Evolutionary conservation across 2,797 vertebrate species (phyloP), one percentile per base, ranked within the genome.

Genomic region (Natrix natrix): DNA sequence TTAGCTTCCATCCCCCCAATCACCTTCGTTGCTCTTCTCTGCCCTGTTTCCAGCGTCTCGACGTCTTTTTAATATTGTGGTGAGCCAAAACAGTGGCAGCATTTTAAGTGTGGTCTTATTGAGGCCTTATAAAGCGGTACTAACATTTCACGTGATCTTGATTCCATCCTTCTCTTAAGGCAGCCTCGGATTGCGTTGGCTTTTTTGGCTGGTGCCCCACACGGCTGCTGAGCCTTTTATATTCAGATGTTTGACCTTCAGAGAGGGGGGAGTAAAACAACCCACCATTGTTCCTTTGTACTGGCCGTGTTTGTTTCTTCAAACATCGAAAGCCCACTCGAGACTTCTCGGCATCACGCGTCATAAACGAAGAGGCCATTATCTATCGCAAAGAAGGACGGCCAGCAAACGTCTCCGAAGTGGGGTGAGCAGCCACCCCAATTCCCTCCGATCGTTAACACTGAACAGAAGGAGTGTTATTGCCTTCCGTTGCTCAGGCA

Each of bases 241-340:
- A 24, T 22, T 24, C 74, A 83, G 74, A 11, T 83, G 74, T 83
- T 43, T 48, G 37, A 20, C 10, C 8, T 83, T 48, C 17, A 83
- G 37, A 11, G n/a, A 48, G 14, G 26, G 26, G 26, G 17, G 69
- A 0, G 1, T 0, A 0, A 8, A n/a, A 20, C 7, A 61, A 3
- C 32, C 8, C 37, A 8, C 20, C 37, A 1, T 22, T 8, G 32
- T 78, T 43, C 8, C 8, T 43, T 11, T 43, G 32, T 17, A 20
- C 43, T 43, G 3, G 3, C 74, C 8, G 0, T 22, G 32, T 5
- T 24, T 24, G 37, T 48, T 48, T 24, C 74, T 48, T 11, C 37
- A 20, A 28, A 22, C 37, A 22, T 83, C 74, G 48, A 24, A 48
- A 48, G 37, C 74, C 74, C 37, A 48, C 20, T 48, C 0, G 10